Base-by-base conservation (phyloP, 1,140 invertebrate genomes). In the Drosophila carrolli region DNA sequence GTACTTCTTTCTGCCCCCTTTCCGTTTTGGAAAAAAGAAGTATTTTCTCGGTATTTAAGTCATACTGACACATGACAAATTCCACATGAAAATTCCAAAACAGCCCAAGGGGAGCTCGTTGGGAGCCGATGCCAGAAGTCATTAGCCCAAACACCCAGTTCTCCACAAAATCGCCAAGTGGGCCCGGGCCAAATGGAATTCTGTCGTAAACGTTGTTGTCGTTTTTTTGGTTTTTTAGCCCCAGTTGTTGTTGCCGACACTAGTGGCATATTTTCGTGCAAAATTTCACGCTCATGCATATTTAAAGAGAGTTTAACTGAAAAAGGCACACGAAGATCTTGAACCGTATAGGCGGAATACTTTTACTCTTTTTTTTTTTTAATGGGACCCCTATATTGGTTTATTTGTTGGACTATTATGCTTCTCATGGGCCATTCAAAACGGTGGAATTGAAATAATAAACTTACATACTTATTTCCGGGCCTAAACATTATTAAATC, bases 31-130 rank as follows among this genome's bases (percentile, higher is more conserved):
- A 43, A 56, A 40, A 23, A 71, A 60, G 61, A 65, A 81, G 59
- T 82, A 86, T 86, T 86, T 86, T 86, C 82, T 81, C 78, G 76
- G 79, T 78, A 82, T 88, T 88, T 88, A 88, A 88, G 83, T 88
- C 83, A 82, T 73, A 83, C 84, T 83, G 79, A 83, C 84, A 88
- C 84, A 88, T 88, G 83, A 88, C 83, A 88, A 88, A 88, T 88
- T 88, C 78, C 83, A 79, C 71, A 86, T 73, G 83, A 76, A 81
- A 82, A 68, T 77, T 53, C 78, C 81, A 66, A 68, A 68, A 68
- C 65, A 58, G 72, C 53, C 41, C 57, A 54, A 16, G 47, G 37
- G 50, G 54, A 56, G 60, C 61, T 32, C 29, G 27, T 19, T 68
- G 47, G 61, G 46, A 65, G 37, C 60, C 67, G 60, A 65, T 81